These are phyloP conservation scores for silkworm (Bombyx mori) DNA, from an alignment of 1,140 invertebrate genomes.

Conservation along the genomic window DNA sequence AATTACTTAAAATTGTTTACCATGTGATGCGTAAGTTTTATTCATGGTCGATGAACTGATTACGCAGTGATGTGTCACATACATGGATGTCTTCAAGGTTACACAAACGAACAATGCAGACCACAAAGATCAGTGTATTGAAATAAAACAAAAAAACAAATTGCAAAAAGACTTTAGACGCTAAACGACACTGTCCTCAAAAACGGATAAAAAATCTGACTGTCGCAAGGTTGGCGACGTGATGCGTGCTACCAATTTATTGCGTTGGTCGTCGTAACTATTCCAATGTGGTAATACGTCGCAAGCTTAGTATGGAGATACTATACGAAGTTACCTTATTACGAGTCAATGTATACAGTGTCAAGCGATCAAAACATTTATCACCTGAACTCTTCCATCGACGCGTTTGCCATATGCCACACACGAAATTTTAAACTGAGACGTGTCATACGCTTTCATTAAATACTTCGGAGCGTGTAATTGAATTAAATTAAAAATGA, in stretches of 20 bases:
- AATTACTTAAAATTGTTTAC: too few species aligned
- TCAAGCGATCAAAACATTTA: too few species aligned
- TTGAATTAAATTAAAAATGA: constrained; percentile 5
- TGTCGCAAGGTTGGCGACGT: constrained; percentile 29
- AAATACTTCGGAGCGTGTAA: constrained; percentile 1
- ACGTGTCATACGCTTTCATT: constrained; percentile 11
- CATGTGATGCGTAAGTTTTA: too few species aligned
- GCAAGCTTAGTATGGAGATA: too few species aligned
- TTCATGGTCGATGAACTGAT: too few species aligned
- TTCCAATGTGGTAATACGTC: too few species aligned
- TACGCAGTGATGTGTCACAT: too few species aligned
- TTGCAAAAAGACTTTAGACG: constrained; percentile 22
- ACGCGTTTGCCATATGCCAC: constrained; percentile 32
- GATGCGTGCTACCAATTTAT: constrained; percentile 13
- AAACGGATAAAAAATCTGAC: constrained; percentile 30
- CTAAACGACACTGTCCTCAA: constrained; percentile 39
- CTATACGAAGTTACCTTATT: too few species aligned
- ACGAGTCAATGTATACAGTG: constrained; percentile 4
- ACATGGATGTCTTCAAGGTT: too few species aligned
- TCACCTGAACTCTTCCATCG: not conserved
- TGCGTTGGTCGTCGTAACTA: too few species aligned
- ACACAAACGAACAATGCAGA: too few species aligned
- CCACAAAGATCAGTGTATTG: not conserved
- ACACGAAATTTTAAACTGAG: constrained; percentile 20
- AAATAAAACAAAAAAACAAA: constrained; percentile 24